Base-by-base conservation (phyloP, 2,888 invertebrate species). In the Hedychridium roseum region DNA sequence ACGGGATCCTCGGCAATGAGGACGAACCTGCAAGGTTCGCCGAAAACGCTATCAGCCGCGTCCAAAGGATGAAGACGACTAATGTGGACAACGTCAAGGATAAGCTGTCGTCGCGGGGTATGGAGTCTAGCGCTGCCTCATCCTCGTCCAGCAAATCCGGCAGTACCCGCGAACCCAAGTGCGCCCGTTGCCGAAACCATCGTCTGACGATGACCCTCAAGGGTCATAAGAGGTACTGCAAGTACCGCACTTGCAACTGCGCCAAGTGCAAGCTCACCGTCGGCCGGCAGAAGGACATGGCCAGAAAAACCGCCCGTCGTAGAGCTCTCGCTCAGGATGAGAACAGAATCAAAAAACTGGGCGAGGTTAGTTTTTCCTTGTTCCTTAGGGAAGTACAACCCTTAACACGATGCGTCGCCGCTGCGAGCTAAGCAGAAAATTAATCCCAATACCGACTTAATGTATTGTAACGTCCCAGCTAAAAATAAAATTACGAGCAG, bases 151-250 rank as follows among this genome's bases (percentile, higher is more conserved):
- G 2, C 9, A n/a, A n/a, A n/a, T n/a, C n/a, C n/a, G n/a, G n/a
- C n/a, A n/a, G n/a, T n/a, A n/a, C n/a, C n/a, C n/a, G n/a, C n/a
- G n/a, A n/a, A n/a, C n/a, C 44, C 4, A 45, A 32, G 23, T 62
- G 62, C 14, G 42, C 44, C 32, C 88, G 94, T 18, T 96, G 96
- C 80, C 85, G 93, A 51, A 95, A 95, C 82, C 96, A 96, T 80
- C 86, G 90, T n/a, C 83, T 92, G 72, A 92, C 92, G 78, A 89
- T 92, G 61, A 88, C 88, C 79, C 84, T 95, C 57, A 94, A 93
- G 80, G 94, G 93, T 11, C 96, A 96, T 82, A 96, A 96, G 79
- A 85, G 93, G 20, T 94, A 93, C 81, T 97, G 96, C 84, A 86
- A 87, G 71, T 94, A 85, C 80, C 88, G 92, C 57, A 84, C 86